phyloP scores from a whole-genome alignment of 2,888 invertebrate species.

The Mimas tiliae region DNA sequence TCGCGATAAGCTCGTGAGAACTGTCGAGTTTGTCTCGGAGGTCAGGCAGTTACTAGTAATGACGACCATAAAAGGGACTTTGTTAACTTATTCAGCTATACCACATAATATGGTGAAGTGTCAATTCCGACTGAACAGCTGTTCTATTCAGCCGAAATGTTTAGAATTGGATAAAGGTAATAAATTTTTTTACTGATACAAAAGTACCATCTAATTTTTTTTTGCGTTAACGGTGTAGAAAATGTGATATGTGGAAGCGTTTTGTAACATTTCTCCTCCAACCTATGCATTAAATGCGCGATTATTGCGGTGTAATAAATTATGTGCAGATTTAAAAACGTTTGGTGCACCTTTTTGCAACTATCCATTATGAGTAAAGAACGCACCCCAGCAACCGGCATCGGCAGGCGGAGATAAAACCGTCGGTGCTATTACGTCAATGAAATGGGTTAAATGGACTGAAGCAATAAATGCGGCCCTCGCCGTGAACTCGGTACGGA shows the following conservation, averaged over 20 bases:
- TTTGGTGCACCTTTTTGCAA: constrained; percentile 34
- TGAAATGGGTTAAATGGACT: constrained; percentile 76
- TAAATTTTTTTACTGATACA: constrained; percentile 7
- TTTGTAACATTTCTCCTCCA: constrained; percentile 11
- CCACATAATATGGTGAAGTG: neutral
- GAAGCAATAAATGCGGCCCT: constrained; percentile 74
- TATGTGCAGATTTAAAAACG: constrained; percentile 36
- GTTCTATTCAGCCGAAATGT: neutral
- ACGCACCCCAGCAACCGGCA: constrained; percentile 41
- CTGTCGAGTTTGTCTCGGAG: constrained; percentile 25
- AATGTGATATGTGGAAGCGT: neutral
- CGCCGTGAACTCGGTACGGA: constrained; percentile 69
- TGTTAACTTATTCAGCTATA: neutral
- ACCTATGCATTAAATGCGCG: constrained; percentile 15
- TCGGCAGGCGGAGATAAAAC: constrained; percentile 51
- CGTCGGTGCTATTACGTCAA: constrained; percentile 67
- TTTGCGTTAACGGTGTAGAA: neutral
- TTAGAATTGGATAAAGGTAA: constrained; percentile 6
- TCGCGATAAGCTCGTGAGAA: constrained; percentile 71
- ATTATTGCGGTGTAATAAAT: constrained; percentile 32
- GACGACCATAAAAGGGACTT: constrained; percentile 3
- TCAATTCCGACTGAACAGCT: neutral
- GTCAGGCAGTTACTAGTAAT: constrained; percentile 11
- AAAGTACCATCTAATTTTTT: neutral
- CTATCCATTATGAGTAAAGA: constrained; percentile 33